Evolutionary conservation across 92 coral and sea anemone genomes (phyloP), one percentile per base, ranked within the genome.

Genomic region (Porites cylindrica): DNA sequence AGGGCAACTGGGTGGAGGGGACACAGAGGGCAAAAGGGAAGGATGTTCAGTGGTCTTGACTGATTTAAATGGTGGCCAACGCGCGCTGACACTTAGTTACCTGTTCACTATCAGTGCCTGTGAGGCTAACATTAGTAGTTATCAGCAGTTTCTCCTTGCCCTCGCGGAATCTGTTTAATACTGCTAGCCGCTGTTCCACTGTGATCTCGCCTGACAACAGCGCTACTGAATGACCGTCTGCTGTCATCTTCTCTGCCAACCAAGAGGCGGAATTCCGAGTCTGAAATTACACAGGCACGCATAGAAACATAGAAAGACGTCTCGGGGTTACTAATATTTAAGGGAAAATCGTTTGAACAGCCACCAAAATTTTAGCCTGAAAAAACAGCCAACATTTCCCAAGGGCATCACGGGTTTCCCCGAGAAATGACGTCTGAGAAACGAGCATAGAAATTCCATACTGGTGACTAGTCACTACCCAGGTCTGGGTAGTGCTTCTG

Each of bases 51-150:
- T 26, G 29, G 29, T 26, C 29, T 26, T 1, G 29, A 26, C 29
- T 26, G 29, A 26, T 26, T 26, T 29, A 29, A 29, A 29, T 29
- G 32, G 32, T 3, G 32, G 32, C 3, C 32, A 29, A 29, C 3
- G 3, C 32, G 13, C 60, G 47, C 9, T 71, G 59, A 72, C 53
- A 43, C 6, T 12, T 16, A 13, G 19, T 72, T 52, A 83, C 96
- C 90, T 95, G 98, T 72, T 97, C 99, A 8, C 92, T 92, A 73
- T 97, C 99, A 32, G 95, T 95, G 14, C 97, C 99, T 12, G 96
- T 90, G 66, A 95, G 93, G 60, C 96, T 93, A 1, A 95, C 98
- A 79, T 97, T 97, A 2, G 98, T 95, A 21, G 99, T 95, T 78
- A 97, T 93, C 71, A 97, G 88, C 20, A 95, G 78, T 82, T 95